Percentiles rank a stretch among this genome's conserved stretches.
Evolutionary conservation across 2,113 vertebrate genomes (phyloP).

Genomic region (Labrus mixtus): DNA sequence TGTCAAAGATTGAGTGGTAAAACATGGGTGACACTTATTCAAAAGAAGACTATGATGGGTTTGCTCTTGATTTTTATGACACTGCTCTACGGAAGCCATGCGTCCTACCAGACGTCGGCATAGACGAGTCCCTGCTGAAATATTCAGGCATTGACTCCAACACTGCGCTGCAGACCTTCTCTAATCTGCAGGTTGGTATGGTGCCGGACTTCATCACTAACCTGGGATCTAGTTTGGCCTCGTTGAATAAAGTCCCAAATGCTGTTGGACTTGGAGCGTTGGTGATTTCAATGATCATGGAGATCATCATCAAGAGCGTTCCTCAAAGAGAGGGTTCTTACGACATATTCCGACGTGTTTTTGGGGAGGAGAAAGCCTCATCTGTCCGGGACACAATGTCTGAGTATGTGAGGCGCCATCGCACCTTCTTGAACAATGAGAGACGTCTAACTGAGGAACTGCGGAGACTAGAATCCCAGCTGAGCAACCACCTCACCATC

Average conservation of each 20-base stretch:
- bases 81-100: accelerated
- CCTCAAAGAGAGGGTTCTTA: accelerated
- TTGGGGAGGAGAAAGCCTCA: slow-evolving; percentile 47
- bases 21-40: not conserved
- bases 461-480: not conserved
- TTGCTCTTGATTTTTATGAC: accelerated
- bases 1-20: too few relatives aligned
- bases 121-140: slow-evolving; percentile 19
- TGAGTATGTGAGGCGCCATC: not conserved
- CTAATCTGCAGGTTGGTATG: accelerated
- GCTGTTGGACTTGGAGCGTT: slow-evolving; percentile 35
- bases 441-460: not conserved
- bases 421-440: accelerated
- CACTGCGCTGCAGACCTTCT: not conserved
- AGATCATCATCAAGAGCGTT: accelerated
- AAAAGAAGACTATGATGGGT: accelerated
- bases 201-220: accelerated
- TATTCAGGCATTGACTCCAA: not conserved
- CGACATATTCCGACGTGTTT: not conserved
- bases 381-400: slow-evolving; percentile 22
- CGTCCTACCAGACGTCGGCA: not conserved
- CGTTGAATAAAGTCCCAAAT: not conserved
- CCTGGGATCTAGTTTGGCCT: not conserved
- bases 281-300: slow-evolving; percentile 12
- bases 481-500: slow-evolving; percentile 28